Conservation (phyloP, 2,797 vertebrate species). For the Sebastes matsubarae region DNA sequence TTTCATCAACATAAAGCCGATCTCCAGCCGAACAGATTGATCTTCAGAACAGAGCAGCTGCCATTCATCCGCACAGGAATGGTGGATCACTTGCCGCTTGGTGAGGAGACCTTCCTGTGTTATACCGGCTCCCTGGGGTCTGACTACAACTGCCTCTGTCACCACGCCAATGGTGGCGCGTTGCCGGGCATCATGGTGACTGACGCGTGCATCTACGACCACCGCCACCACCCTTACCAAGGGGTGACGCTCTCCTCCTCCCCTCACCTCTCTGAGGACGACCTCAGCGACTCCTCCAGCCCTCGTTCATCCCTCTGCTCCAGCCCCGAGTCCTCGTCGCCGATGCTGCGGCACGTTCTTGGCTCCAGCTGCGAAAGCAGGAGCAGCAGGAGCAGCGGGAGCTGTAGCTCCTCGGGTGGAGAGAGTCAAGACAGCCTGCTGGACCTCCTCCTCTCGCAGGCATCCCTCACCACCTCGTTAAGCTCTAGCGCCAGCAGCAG, state of each 20-base stretch:
- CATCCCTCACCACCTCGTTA: constrained; percentile 78
- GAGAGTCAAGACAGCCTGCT: constrained; percentile 93
- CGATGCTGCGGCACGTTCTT: constrained; percentile 35
- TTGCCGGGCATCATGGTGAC: constrained; percentile 86
- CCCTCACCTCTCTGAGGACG: constrained; percentile 88
- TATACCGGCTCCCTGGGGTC: constrained; percentile 63
- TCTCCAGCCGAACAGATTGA: constrained; percentile 29
- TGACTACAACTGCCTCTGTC: constrained; percentile 61
- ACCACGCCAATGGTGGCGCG: constrained; percentile 76
- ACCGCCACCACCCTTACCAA: constrained; percentile 67
- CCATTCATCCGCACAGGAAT: constrained; percentile 79
- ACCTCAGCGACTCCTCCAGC: constrained; percentile 93
- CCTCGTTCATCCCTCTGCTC: constrained; percentile 90
- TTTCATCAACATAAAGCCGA: constrained; percentile 12
- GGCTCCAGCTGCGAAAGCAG: constrained; percentile 77
- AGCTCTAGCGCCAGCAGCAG: constrained; percentile 35
- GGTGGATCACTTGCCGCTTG: constrained; percentile 95
- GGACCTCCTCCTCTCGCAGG: constrained; percentile 93
- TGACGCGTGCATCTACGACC: constrained; percentile 84
- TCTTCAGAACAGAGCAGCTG: constrained; percentile 53
- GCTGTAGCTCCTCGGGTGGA: constrained; percentile 82
- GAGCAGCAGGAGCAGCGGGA: constrained; percentile 79
- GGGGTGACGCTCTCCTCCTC: constrained; percentile 62
- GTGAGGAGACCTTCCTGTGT: constrained; percentile 91
- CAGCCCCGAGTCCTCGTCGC: constrained; percentile 88